These are phyloP conservation scores for Drosophila saltans DNA, from an alignment of 1,140 invertebrate genomes.

Conservation along the genomic window DNA sequence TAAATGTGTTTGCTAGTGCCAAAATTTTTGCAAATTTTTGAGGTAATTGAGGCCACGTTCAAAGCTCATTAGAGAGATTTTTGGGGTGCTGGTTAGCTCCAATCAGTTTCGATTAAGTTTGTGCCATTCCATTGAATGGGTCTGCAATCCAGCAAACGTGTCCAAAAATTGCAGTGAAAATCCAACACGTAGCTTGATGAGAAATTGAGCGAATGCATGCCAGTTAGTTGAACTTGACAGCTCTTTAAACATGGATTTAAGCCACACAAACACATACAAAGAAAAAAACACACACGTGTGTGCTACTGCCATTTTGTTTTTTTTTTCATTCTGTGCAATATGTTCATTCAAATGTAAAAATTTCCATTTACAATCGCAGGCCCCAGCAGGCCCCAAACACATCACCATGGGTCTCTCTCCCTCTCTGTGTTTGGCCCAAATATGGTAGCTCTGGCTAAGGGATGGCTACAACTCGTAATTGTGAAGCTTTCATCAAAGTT, in stretches of 20 bases:
- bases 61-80: conserved; percentile 55
- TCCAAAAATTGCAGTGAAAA: conserved; percentile 42
- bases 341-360: conserved; percentile 63
- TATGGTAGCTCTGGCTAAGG: conserved; percentile 10
- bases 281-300: background rate
- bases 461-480: conserved; percentile 5
- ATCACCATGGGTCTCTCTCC: background rate
- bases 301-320: background rate
- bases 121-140: conserved; percentile 47
- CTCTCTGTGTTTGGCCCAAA: background rate
- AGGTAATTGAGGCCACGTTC: conserved; percentile 45
- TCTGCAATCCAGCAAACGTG: conserved; percentile 41
- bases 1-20: conserved; percentile 27
- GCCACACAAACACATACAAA: conserved; percentile 32
- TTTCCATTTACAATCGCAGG: conserved; percentile 54
- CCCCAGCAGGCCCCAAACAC: conserved; percentile 13
- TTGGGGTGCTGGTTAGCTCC: background rate
- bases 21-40: conserved; percentile 17
- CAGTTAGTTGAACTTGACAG: conserved; percentile 15
- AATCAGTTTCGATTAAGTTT: conserved; percentile 52
- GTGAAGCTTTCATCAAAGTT: conserved; percentile 42
- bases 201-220: conserved; percentile 52
- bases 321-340: background rate
- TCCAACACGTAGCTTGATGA: conserved; percentile 50
- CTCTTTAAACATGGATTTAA: conserved; percentile 28